Evolutionary conservation across 1,140 invertebrate genomes (phyloP), one percentile per base, ranked within the genome.

Genomic region (Drosophila seguyi): DNA sequence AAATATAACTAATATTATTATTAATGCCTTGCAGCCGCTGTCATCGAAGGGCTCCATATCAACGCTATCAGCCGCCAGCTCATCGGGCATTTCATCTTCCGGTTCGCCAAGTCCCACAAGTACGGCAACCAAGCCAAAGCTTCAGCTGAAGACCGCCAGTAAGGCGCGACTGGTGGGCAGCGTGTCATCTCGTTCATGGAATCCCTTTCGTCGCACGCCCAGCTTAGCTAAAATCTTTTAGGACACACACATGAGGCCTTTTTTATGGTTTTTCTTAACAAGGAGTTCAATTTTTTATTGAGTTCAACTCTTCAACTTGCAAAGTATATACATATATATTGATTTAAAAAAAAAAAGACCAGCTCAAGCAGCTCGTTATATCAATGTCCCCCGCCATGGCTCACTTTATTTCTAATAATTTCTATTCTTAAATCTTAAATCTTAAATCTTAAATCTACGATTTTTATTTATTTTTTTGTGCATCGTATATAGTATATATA

Each of bases 171-270:
- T 91, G n/a, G 83, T 87, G 27, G 91, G 92, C 52, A 92, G 86
- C 56, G 75, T 92, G 13, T 92, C 92, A 0, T 88, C 90, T 27
- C 85, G 83, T 27, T 85, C 86, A 13, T 93, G 92, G 92, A 93
- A 92, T 91, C 92, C 91, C 27, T 93, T 93, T 61, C 73, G 92
- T 31, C 91, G 92, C 29, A 91, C 92, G 14, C 88, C 91, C 14
- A 93, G 92, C 69, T 63, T 93, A 53, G 92, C 92, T 8, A 93
- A 93, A 61, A 92, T 92, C 27, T 93, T 92, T 55, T 92, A 61
- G 66, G 53, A 38, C 34, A 10, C 31, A 31, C 5, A 6, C 48
- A 52, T 52, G n/a, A 22, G 50, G 31, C 50, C 50, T n/a, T 36
- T 36, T 0, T 20, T 22, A 34, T 31, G 14, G 7, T 53, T 36